Evolutionary conservation across 2,113 vertebrate species (phyloP), one percentile per base, ranked within the genome.

Genomic region (Okapia johnstoni): DNA sequence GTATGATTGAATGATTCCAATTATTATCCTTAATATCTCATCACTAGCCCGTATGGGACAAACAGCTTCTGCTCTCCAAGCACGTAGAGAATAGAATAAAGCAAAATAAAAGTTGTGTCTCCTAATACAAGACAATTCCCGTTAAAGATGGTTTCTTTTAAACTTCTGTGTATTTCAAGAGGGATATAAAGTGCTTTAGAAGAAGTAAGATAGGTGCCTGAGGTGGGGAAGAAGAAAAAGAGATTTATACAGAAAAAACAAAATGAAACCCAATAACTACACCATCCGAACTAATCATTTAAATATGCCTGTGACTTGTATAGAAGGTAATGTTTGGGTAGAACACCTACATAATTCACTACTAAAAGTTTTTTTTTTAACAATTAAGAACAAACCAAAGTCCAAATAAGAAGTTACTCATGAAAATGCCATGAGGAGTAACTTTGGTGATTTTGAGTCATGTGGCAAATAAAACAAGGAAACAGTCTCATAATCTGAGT

Each of bases 151-250:
- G 79, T 73, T 58, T 48, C 61, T 97, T 96, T 0, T 80, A 90
- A 96, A 98, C 97, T 98, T 98, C 97, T 96, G 97, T 86, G 52
- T 98, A 98, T 98, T 99, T 98, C 86, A 98, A 98, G 96, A 98
- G 97, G 99, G 97, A 98, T 98, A 98, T 99, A 99, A 99, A 99
- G 99, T 99, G 99, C 99, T 99, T 99, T 98, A 98, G 97, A 98
- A 98, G 95, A 93, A 98, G 97, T 93, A 89, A 76, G 61, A 70
- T 81, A 91, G 83, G 91, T 88, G 40, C 40, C 81, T 60, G 85
- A 93, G 43, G 55, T 55, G 77, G 63, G 90, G 70, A 97, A 88
- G 50, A 88, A 94, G 80, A 48, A 76, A 79, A 90, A 94, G 48
- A 98, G 95, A 97, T 97, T 98, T 79, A 94, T 15, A 98, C 0